Evolutionary conservation across 2,113 vertebrate genomes (phyloP).

Genomic region (Thunnus thynnus): DNA sequence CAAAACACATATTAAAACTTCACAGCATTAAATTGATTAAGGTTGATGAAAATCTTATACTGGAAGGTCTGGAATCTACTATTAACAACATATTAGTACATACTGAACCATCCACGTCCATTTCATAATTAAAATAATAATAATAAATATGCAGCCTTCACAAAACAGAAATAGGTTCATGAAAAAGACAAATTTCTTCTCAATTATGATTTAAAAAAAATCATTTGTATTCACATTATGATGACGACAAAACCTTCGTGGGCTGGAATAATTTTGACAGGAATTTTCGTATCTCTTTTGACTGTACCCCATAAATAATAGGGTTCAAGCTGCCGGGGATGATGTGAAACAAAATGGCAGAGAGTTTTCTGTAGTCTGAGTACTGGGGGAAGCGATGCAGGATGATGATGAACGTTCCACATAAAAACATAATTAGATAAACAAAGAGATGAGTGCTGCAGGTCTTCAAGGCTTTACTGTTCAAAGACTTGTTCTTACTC

Average conservation of each 20-base stretch:
- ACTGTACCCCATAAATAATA: slow-evolving; percentile 71
- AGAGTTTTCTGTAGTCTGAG: slow-evolving; percentile 65
- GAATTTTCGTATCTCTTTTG: slow-evolving; percentile 59
- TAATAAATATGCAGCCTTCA: no score
- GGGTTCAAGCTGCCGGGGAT: slow-evolving; percentile 73
- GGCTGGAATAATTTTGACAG: not conserved
- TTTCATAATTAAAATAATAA: no score
- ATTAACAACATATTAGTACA: no score
- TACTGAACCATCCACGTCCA: no score
- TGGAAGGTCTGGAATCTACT: no score
- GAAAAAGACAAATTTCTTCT: not conserved
- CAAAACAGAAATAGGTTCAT: no score
- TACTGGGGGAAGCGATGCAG: slow-evolving; percentile 73
- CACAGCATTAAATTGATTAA: no score
- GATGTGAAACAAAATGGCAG: slow-evolving; percentile 59
- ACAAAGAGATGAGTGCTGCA: slow-evolving; percentile 76
- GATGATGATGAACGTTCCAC: slow-evolving; percentile 24
- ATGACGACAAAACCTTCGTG: not conserved
- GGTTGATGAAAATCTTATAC: no score
- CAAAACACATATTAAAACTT: no score
- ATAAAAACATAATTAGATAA: slow-evolving; percentile 57
- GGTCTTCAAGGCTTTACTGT: slow-evolving; percentile 78
- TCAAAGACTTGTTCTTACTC: slow-evolving; percentile 72
- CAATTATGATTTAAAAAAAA: not conserved
- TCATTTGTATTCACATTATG: not conserved